These are phyloP conservation scores for Butorides virescens DNA, from an alignment of 2,113 vertebrate species.

Conservation along the genomic window DNA sequence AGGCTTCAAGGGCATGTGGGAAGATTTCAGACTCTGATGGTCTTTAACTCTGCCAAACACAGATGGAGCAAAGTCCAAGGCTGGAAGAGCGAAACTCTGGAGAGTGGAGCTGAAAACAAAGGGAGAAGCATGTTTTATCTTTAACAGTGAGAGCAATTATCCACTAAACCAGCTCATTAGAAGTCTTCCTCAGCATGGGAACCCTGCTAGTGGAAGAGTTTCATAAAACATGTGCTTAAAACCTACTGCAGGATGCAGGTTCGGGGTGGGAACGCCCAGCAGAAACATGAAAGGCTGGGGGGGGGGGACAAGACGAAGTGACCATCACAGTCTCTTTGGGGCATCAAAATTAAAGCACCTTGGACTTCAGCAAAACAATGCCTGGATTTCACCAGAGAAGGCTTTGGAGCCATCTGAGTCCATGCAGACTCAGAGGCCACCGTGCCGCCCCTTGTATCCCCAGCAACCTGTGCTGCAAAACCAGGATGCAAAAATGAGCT, in stretches of 20 bases:
- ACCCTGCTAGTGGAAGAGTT: not conserved
- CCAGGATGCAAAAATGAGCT: not conserved
- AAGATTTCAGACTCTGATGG: not conserved
- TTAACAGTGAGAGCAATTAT: not conserved
- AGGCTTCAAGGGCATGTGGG: not conserved
- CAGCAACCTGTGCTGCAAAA: not conserved
- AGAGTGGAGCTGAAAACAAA: not conserved
- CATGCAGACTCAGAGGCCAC: not conserved
- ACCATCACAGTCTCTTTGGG: not conserved
- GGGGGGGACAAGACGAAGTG: not conserved
- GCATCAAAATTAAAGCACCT: not conserved
- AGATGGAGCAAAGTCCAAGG: not conserved
- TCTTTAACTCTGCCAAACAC: not conserved
- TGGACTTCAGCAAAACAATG: not conserved
- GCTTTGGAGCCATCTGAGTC: not conserved
- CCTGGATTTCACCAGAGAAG: not conserved
- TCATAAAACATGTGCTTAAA: not conserved
- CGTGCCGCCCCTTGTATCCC: fast-evolving
- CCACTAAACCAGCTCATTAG: not conserved
- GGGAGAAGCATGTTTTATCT: not conserved
- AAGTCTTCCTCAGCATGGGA: not conserved
- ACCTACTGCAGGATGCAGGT: not conserved
- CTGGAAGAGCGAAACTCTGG: not conserved
- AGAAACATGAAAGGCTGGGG: not conserved
- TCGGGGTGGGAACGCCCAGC: not conserved